Conservation (phyloP, 2,797 vertebrate species). For the Adelosebastes latens region DNA sequence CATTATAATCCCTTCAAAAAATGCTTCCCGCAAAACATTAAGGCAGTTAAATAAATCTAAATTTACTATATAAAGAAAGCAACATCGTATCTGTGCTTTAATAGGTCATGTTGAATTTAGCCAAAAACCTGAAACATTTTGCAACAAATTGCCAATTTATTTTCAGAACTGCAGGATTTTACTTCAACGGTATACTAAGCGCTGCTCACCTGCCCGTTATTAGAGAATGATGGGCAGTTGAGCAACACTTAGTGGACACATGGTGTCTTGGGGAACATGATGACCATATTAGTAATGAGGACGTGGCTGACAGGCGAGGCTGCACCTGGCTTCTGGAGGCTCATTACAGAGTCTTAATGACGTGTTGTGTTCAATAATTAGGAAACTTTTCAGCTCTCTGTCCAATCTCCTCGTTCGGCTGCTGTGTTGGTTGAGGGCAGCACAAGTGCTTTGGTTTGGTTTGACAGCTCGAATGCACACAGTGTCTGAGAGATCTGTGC, state of each 20-base stretch:
- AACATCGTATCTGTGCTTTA: background rate
- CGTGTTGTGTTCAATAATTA: constrained; percentile 66
- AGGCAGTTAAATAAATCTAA: background rate
- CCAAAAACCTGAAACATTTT: constrained; percentile 16
- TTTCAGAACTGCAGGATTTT: constrained; percentile 12
- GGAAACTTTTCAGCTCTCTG: constrained; percentile 52
- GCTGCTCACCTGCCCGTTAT: constrained; percentile 49
- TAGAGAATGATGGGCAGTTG: background rate
- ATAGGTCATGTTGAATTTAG: constrained; percentile 15
- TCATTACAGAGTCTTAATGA: constrained; percentile 72
- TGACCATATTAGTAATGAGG: constrained; percentile 70
- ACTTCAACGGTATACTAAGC: constrained; percentile 26
- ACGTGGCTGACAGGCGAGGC: constrained; percentile 68
- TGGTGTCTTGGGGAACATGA: constrained; percentile 51
- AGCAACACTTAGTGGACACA: background rate
- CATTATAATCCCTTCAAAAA: background rate
- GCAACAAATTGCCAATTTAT: constrained; percentile 50
- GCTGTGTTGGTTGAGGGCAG: constrained; percentile 29
- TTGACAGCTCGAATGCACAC: constrained; percentile 57
- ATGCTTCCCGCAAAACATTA: background rate
- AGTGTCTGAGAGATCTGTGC: constrained; percentile 41
- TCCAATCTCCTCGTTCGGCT: constrained; percentile 51
- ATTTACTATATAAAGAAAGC: background rate
- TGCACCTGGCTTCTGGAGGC: constrained; percentile 63
- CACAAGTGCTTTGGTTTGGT: constrained; percentile 46